Evolutionary conservation across 2,888 invertebrate genomes (phyloP), one percentile per base, ranked within the genome.

Genomic region (Nomada ferruginata): DNA sequence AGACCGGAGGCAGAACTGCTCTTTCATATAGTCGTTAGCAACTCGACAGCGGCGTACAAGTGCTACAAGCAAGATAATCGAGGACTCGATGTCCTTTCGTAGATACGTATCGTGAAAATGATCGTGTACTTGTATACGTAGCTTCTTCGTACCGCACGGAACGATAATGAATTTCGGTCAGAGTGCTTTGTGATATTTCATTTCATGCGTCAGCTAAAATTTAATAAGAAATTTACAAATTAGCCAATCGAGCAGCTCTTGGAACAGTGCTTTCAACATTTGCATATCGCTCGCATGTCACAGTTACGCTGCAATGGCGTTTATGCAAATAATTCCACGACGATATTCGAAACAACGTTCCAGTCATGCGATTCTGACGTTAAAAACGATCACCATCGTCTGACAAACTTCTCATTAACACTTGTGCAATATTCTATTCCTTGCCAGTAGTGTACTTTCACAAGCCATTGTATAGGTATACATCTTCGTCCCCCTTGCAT

Each of bases 301-400:
- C 36, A 53, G 65, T 78, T 50, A 53, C 61, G 73, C 61, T 53
- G 68, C 57, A 70, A 82, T 83, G 73, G 79, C 61, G 78, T 64
- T 84, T 88, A 88, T 89, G 90, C 85, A 90, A 91, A 91, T 89
- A 89, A 63, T 83, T 69, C 65, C 44, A 61, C n/a, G 60, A 57
- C 78, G 75, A 84, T 82, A 84, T 76, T 73, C 72, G 74, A 84
- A 85, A 80, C 87, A 79, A 59, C 65, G 61, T 69, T 61, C 15
- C 65, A 81, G 85, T 85, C 89, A 89, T 88, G 88, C 89, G 82
- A 89, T 83, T 79, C 26, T 79, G 71, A 70, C 76, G 83, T 85
- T 88, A 76, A 78, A 83, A 64, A 26, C 52, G 52, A 18, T 36
- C 53, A 42, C n/a, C 23, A 36, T 55, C 23, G 55, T 47, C 68